Conservation (phyloP, 2,797 vertebrate species). For the Oreochromis mossambicus region DNA sequence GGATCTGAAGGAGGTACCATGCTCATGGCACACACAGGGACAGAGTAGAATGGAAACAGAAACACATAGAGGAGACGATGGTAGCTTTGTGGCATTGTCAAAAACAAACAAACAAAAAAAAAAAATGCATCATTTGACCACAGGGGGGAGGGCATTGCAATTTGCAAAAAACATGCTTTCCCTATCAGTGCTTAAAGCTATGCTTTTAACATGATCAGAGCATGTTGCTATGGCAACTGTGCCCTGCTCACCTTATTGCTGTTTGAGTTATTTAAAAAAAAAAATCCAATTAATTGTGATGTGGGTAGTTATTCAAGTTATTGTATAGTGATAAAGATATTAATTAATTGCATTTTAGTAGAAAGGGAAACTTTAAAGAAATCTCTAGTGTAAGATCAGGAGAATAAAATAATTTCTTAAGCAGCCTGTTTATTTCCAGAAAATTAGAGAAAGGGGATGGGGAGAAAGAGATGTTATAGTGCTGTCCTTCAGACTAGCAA, state of each 20-base stretch:
- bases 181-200: neutral
- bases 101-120: neutral
- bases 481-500: slow-evolving; percentile 53
- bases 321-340: neutral
- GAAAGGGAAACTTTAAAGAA: neutral
- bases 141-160: neutral
- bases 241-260: neutral
- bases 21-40: neutral
- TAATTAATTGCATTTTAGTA: neutral
- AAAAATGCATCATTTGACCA: neutral
- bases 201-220: neutral
- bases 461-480: slow-evolving; percentile 11
- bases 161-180: neutral
- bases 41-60: neutral
- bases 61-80: neutral
- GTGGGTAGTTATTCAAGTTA: neutral
- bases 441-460: neutral
- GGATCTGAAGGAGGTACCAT: neutral
- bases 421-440: neutral
- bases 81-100: neutral
- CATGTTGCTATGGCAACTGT: neutral
- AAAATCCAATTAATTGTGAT: neutral
- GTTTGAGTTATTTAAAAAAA: neutral
- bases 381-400: neutral
- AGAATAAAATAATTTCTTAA: neutral